phyloP scores from a whole-genome alignment of 2,888 invertebrate genomes.

The Callosobruchus maculatus region DNA sequence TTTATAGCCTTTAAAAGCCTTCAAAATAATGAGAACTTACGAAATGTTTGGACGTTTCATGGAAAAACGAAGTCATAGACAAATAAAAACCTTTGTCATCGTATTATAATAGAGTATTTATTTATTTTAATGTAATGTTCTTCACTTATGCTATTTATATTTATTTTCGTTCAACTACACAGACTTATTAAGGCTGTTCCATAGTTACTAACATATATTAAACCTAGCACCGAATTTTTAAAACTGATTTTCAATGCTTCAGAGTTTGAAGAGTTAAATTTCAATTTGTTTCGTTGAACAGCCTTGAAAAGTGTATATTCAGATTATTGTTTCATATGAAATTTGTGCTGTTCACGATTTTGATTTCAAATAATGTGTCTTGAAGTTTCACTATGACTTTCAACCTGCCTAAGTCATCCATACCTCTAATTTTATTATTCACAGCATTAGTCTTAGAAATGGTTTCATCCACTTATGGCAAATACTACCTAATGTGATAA shows the following conservation, averaged over 20 bases:
- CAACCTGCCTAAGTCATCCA: not conserved
- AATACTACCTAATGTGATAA: conserved; percentile 31
- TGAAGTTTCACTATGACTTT: not conserved
- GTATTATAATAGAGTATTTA: not conserved
- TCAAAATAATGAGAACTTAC: too few species aligned
- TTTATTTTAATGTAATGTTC: not conserved
- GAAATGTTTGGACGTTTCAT: too few species aligned
- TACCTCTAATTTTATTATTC: conserved; percentile 5
- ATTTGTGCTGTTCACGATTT: not conserved
- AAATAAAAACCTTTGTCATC: not conserved
- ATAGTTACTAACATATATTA: not conserved
- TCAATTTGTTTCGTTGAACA: not conserved
- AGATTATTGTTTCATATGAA: not conserved
- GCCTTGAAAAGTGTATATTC: not conserved
- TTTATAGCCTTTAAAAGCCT: too few species aligned
- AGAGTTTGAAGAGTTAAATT: too few species aligned
- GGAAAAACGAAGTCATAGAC: not conserved
- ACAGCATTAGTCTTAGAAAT: conserved; percentile 7
- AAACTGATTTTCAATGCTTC: too few species aligned
- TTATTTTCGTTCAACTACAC: not conserved
- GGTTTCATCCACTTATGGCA: conserved; percentile 14
- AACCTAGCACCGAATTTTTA: too few species aligned
- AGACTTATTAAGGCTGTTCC: not conserved
- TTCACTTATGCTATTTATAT: not conserved
- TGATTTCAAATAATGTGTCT: not conserved